Base-by-base conservation (phyloP, 1,140 invertebrate species). In the Cardiocondyla obscurior region DNA sequence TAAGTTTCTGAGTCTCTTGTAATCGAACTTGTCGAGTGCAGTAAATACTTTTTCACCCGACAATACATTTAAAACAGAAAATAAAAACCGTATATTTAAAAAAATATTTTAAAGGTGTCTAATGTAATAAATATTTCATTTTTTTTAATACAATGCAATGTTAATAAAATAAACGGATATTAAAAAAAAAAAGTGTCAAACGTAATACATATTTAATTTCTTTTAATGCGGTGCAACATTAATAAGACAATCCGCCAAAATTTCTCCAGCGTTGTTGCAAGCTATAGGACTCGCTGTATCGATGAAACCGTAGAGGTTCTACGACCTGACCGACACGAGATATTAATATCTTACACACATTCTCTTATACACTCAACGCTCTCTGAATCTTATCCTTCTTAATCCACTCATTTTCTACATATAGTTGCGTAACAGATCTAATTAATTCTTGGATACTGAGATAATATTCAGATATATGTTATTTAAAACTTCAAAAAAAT, bases 291-390 rank as follows among this genome's bases (percentile, higher is more conserved):
- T 67, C 19, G 46, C n/a, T 53, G 3, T 67, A 77, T 77, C 44
- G 62, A 53, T 36, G 36, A 3, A 30, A 67, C n/a, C 19, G 62
- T 77, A 39, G 60, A 42, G 16, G 49, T 79, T 79, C 62, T 69
- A 79, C 33, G 62, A 77, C 62, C 60, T 53, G 33, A 25, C 33
- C 22, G 16, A 76, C 33, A 36, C 16, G 30, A 79, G 82, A 69
- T 79, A 83, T 83, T 83, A 83, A 83, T 83, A 83, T 69, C 74
- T 60, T 39, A 60, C 57, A 60, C 30, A 19, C 30, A 60, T 60
- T 60, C 57, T 55, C 30, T 55, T 22, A 46, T 53, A 62, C 58
- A 62, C 57, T 57, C 36, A 33, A 12, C 42, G 10, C 39, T 79
- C 73, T 79, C 62, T 57, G 77, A 49, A 65, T 69, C 55, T 60